Conservation (phyloP, 2,113 vertebrate species). For the Leucopsar rothschildi region DNA sequence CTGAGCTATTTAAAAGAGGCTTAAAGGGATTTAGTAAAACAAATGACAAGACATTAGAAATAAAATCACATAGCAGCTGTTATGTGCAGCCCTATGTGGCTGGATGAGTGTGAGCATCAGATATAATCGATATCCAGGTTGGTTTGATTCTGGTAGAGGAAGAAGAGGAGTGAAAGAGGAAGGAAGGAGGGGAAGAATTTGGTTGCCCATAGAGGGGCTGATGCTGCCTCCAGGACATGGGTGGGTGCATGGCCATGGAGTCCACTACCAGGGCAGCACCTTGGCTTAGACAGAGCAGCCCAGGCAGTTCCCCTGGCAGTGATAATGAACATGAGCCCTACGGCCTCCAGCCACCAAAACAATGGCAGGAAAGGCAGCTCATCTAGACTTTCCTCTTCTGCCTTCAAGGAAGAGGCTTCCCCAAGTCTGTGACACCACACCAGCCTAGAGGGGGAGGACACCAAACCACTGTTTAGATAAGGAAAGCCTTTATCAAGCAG, state of each 20-base stretch:
- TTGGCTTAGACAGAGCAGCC: not conserved
- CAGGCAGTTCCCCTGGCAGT: not conserved
- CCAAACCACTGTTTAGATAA: conserved; percentile 53
- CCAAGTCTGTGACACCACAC: not conserved
- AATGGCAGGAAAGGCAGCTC: not conserved
- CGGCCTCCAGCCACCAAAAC: not conserved
- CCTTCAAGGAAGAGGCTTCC: not conserved
- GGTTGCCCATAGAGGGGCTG: not conserved
- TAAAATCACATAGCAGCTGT: not conserved
- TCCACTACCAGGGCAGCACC: not conserved
- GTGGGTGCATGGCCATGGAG: accelerated
- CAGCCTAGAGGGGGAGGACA: not conserved
- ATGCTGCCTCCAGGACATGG: not conserved
- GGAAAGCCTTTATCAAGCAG: conserved; percentile 42
- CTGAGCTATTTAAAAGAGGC: conserved; percentile 53
- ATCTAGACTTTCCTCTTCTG: not conserved
- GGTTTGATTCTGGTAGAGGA: conserved; percentile 39
- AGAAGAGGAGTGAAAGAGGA: not conserved
- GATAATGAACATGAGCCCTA: accelerated
- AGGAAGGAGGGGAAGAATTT: not conserved
- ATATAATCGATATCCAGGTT: not conserved
- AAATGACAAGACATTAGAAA: not conserved
- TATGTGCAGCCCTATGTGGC: not conserved
- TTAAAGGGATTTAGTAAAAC: conserved; percentile 62
- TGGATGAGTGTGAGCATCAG: not conserved